These are phyloP conservation scores for Podotricha telesiphe DNA, from an alignment of 2,888 invertebrate species.

Conservation along the genomic window DNA sequence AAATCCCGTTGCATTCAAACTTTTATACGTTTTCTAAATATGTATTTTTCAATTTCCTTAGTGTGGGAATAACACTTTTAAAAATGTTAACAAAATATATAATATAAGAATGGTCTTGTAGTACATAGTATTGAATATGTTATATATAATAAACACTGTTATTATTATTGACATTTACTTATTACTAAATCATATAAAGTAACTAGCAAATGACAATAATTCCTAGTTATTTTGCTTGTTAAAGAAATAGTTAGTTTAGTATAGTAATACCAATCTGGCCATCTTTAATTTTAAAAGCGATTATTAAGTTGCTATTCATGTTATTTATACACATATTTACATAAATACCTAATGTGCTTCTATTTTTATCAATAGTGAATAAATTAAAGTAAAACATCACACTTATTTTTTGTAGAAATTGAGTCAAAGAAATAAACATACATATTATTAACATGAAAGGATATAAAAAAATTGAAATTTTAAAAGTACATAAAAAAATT, in stretches of 20 bases:
- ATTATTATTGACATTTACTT: conserved; percentile 1
- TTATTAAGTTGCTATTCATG: background rate
- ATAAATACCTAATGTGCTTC: conserved; percentile 8
- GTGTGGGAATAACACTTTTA: no score
- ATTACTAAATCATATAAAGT: background rate
- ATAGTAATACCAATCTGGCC: background rate
- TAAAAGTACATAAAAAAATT: background rate
- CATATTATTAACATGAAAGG: background rate
- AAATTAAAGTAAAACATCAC: conserved; percentile 10
- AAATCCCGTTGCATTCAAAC: no score
- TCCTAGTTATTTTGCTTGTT: background rate
- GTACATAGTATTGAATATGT: background rate
- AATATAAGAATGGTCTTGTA: background rate
- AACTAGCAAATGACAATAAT: background rate
- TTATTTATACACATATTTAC: conserved; percentile 13
- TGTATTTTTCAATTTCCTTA: no score
- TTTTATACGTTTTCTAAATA: no score
- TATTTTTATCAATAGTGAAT: background rate
- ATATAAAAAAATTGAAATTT: background rate
- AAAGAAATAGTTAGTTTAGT: background rate
- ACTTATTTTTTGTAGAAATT: background rate
- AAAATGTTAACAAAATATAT: no score
- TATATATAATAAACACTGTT: background rate
- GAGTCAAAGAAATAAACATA: background rate
- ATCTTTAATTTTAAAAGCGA: background rate